Conservation (phyloP, 1,140 invertebrate genomes). For the Rhagoletis zephyria region DNA sequence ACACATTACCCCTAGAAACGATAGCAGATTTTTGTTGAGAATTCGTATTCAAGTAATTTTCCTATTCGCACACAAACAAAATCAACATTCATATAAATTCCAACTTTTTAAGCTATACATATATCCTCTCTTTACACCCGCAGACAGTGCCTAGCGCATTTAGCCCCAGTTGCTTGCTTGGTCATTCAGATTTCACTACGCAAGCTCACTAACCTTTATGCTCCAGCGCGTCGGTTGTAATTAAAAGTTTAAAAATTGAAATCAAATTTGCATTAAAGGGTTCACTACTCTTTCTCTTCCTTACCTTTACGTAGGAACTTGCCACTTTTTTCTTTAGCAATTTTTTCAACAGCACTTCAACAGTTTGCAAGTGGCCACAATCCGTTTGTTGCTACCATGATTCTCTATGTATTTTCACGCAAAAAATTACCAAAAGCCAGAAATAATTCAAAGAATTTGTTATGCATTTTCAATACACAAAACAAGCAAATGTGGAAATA, state of each 20-base stretch:
- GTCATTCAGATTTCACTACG: not conserved
- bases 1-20: too few relatives aligned
- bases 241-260: conserved; percentile 41
- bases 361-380: not conserved
- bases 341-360: not conserved
- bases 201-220: conserved; percentile 7
- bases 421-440: not conserved
- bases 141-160: too few relatives aligned
- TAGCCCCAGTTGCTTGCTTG: not conserved
- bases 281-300: not conserved
- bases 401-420: not conserved
- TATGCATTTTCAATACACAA: not conserved
- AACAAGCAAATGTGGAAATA: not conserved
- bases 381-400: not conserved
- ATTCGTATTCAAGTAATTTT: too few relatives aligned
- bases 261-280: conserved; percentile 42
- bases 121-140: too few relatives aligned
- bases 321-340: not conserved
- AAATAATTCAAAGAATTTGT: not conserved
- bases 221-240: not conserved
- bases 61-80: too few relatives aligned
- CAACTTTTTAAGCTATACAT: too few relatives aligned
- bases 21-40: too few relatives aligned
- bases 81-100: too few relatives aligned
- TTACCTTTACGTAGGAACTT: not conserved